These are phyloP conservation scores for Eptatretus burgeri DNA, from an alignment of 2,113 vertebrate genomes.

Conservation along the genomic window DNA sequence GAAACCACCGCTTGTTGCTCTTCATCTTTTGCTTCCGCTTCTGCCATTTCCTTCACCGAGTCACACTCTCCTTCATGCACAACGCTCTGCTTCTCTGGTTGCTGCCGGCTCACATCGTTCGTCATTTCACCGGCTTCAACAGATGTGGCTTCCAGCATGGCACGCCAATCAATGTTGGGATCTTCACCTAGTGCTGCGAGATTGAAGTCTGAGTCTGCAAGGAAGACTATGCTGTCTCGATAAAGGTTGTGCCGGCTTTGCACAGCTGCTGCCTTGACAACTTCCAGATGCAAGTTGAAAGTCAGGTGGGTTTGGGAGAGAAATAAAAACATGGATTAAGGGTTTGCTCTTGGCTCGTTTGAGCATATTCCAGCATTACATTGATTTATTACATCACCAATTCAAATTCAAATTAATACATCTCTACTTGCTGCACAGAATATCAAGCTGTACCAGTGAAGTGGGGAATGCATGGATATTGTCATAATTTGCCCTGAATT, in stretches of 20 bases:
- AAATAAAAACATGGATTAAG: background rate
- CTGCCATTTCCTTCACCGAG: too few species aligned
- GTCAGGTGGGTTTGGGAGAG: too few species aligned
- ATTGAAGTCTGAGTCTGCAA: slow-evolving; percentile 71
- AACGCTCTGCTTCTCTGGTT: too few species aligned
- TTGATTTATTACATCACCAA: too few species aligned
- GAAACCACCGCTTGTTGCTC: too few species aligned
- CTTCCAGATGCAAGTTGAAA: slow-evolving; percentile 14
- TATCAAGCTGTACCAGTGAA: too few species aligned
- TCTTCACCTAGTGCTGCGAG: slow-evolving; percentile 42
- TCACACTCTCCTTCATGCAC: too few species aligned
- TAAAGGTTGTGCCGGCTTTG: slow-evolving; percentile 76
- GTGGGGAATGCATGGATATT: too few species aligned
- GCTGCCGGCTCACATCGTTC: too few species aligned
- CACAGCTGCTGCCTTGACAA: slow-evolving; percentile 68
- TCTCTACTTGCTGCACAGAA: background rate
- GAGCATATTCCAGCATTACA: background rate
- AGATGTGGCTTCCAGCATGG: slow-evolving; percentile 16
- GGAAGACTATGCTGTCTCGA: slow-evolving; percentile 49
- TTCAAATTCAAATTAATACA: background rate
- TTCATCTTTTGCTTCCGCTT: too few species aligned
- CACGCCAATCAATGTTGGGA: slow-evolving; percentile 33
- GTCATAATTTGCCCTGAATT: too few species aligned
- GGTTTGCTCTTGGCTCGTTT: background rate
- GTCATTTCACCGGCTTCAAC: too few species aligned